A percentile compares a stretch with the other conserved stretches of the same genome.
Conservation (phyloP, 2,113 vertebrate species). For the Nesospiza acunhae region DNA sequence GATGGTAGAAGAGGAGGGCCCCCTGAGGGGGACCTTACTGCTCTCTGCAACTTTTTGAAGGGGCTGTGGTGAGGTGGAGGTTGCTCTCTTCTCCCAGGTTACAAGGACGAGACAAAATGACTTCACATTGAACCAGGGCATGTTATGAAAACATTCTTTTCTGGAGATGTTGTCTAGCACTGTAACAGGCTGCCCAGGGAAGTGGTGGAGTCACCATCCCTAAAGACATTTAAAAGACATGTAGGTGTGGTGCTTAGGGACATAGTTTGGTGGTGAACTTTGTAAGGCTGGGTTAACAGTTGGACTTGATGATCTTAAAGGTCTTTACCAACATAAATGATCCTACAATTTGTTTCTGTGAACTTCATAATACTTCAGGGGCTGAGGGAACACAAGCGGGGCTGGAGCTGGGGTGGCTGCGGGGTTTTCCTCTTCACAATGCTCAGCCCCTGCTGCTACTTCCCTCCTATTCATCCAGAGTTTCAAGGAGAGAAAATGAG, state of each 20-base stretch:
- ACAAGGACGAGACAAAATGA: not conserved
- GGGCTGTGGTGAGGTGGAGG: not conserved
- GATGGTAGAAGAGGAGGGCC: not conserved
- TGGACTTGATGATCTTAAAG: not conserved
- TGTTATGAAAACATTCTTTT: not conserved
- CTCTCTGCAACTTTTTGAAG: not conserved
- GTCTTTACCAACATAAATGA: not conserved
- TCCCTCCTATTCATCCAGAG: not conserved
- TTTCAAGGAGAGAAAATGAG: not conserved
- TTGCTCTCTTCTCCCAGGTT: not conserved
- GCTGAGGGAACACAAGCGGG: fast-evolving
- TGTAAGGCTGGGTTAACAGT: not conserved
- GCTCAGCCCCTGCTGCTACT: not conserved
- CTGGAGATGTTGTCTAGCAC: not conserved
- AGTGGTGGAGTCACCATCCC: not conserved
- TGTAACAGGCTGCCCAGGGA: not conserved
- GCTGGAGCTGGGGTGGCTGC: not conserved
- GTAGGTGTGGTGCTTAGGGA: not conserved
- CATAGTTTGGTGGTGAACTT: not conserved
- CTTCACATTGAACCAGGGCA: not conserved
- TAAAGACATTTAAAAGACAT: not conserved
- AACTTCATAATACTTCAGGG: not conserved
- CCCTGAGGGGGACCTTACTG: not conserved
- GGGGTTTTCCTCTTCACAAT: not conserved
- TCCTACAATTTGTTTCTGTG: not conserved